phyloP scores from a whole-genome alignment of 2,797 vertebrate species.

The Chaetophractus vellerosus region DNA sequence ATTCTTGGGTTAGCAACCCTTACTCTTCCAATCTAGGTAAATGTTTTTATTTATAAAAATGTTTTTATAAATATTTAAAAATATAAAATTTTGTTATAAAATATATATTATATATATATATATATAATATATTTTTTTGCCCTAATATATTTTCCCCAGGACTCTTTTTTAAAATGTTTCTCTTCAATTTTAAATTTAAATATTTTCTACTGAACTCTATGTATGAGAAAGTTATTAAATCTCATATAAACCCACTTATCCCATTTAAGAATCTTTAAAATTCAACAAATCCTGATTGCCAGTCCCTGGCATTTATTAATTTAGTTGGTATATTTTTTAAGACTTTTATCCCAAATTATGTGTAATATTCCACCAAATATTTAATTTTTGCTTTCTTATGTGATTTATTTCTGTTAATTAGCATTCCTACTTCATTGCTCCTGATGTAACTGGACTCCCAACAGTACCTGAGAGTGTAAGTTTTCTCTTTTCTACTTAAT shows the following conservation, averaged over 20 bases:
- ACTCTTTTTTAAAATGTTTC: slow-evolving; percentile 1
- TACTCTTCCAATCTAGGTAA: neutral
- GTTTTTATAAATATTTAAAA: neutral
- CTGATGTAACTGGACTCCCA: slow-evolving; percentile 97
- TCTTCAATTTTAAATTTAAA: slow-evolving; percentile 24
- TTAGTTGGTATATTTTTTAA: neutral
- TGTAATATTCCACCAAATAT: neutral
- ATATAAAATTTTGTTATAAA: too few species aligned
- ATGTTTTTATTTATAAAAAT: neutral
- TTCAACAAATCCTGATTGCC: slow-evolving; percentile 56
- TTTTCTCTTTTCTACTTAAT: slow-evolving; percentile 82
- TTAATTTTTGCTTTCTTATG: neutral
- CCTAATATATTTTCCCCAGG: slow-evolving; percentile 21
- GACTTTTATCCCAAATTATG: neutral
- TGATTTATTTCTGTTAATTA: slow-evolving; percentile 84
- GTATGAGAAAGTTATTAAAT: slow-evolving; percentile 20
- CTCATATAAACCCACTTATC: neutral
- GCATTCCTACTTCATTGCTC: slow-evolving; percentile 98
- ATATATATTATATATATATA: too few species aligned
- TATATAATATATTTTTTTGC: too few species aligned
- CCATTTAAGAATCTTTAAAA: slow-evolving; percentile 67
- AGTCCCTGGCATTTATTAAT: slow-evolving; percentile 49
- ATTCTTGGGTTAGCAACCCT: slow-evolving; percentile 2
- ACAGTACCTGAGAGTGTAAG: slow-evolving; percentile 99
- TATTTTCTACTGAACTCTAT: slow-evolving; percentile 61